phyloP scores from a whole-genome alignment of 2,797 vertebrate genomes.

The Pangasius mekongensis region DNA sequence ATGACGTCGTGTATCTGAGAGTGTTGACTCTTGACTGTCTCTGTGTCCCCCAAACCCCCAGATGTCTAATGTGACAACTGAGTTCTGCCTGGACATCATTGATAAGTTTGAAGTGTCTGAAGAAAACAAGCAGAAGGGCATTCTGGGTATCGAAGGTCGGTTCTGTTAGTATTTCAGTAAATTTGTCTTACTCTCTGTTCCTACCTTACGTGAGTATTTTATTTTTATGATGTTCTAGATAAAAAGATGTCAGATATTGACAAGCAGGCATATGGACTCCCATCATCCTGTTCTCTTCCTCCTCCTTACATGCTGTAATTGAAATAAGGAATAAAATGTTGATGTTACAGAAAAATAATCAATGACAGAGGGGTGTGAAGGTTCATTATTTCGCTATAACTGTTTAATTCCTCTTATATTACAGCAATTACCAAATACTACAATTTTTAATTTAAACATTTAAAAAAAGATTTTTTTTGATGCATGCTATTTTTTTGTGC shows the following conservation, averaged over 20 bases:
- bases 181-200: background rate
- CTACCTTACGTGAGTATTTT: background rate
- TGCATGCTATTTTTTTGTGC: background rate
- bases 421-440: background rate
- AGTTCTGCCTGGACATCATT: slow-evolving; percentile 90
- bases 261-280: background rate
- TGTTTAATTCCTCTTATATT: background rate
- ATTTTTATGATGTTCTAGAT: background rate
- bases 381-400: background rate
- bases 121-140: slow-evolving; percentile 87
- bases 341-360: background rate
- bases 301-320: background rate
- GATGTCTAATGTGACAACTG: slow-evolving; percentile 89
- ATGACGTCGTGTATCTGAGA: background rate
- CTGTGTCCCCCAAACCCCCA: slow-evolving; percentile 57
- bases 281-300: background rate
- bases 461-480: background rate
- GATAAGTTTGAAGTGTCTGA: slow-evolving; percentile 92
- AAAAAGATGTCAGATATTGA: background rate
- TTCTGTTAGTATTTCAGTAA: background rate
- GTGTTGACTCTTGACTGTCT: background rate
- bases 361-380: background rate
- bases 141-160: slow-evolving; percentile 95
- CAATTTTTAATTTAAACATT: background rate
- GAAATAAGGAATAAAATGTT: background rate